A percentile compares a stretch with the other conserved stretches of the same genome.
Evolutionary conservation across 2,888 invertebrate genomes (phyloP).

Genomic region (Machimus atricapillus): DNA sequence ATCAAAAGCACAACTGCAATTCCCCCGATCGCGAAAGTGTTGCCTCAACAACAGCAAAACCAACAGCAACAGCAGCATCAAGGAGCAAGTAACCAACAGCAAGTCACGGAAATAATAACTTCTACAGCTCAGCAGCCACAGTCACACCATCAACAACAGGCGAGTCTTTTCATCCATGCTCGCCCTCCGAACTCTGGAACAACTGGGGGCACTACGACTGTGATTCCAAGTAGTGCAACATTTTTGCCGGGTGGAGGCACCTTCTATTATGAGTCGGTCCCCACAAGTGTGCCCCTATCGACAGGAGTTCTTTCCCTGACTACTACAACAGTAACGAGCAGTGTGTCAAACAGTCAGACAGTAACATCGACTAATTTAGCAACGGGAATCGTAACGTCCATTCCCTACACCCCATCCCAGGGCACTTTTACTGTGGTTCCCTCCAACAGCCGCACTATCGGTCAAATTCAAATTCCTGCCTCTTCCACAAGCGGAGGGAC

Average conservation of each 20-base stretch:
- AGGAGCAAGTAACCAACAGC: slow-evolving; percentile 38
- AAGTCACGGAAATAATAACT: slow-evolving; percentile 47
- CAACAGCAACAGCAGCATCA: slow-evolving; percentile 29
- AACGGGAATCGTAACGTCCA: slow-evolving; percentile 54
- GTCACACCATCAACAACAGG: slow-evolving; percentile 44
- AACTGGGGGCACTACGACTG: slow-evolving; percentile 48
- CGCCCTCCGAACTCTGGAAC: slow-evolving; percentile 51
- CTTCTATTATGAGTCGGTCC: slow-evolving; percentile 61
- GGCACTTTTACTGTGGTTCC: slow-evolving; percentile 61
- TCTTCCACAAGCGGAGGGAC: slow-evolving; percentile 45
- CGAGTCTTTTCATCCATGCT: slow-evolving; percentile 56
- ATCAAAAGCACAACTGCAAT: slow-evolving; percentile 53
- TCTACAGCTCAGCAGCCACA: slow-evolving; percentile 46
- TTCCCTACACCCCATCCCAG: slow-evolving; percentile 55
- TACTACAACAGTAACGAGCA: slow-evolving; percentile 58
- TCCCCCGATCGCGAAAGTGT: slow-evolving; percentile 60
- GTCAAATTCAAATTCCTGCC: slow-evolving; percentile 56
- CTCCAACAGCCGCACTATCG: slow-evolving; percentile 53
- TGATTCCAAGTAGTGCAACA: slow-evolving; percentile 50
- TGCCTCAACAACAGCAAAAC: slow-evolving; percentile 53
- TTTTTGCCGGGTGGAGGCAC: slow-evolving; percentile 56
- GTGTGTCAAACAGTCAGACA: slow-evolving; percentile 53
- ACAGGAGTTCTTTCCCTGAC: slow-evolving; percentile 60
- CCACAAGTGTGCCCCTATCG: slow-evolving; percentile 56
- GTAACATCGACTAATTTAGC: slow-evolving; percentile 50